Evolutionary conservation across 2,113 vertebrate genomes (phyloP), one percentile per base, ranked within the genome.

Genomic region (Nanorana parkeri): DNA sequence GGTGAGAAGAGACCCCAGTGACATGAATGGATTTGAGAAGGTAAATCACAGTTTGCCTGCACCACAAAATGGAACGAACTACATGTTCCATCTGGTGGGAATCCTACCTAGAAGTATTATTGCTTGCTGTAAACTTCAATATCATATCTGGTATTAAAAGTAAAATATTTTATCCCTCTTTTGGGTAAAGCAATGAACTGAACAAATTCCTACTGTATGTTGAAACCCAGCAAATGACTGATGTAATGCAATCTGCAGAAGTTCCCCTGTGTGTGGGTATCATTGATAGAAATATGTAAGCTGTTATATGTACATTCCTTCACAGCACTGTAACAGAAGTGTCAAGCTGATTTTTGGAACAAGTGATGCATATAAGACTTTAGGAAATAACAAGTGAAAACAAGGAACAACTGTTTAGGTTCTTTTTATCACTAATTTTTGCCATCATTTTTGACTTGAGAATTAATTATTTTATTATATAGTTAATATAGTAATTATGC

Each of bases 231-330:
- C 56, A 65, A 17, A 26, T 36, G 24, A 10, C 6, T 17, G 64
- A 32, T 52, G 63, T 78, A 32, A 66, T 56, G 63, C 56, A 29
- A 68, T 54, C 63, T 68, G 47, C 11, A 68, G 51, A 21, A 8
- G 52, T 68, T 68, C 76, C 47, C 61, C 64, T 68, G 77, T 67
- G 77, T 21, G 66, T 47, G 17, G 56, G 32, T 63, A 69, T 60
- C 47, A 56, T 69, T 80, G 26, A 51, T 63, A 61, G 65, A 56
- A n/a, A 67, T 67, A 68, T 60, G 58, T 51, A 51, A 68, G 55
- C 67, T 71, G 67, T 66, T 79, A 32, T 41, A 32, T 20, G 29
- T 23, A 28, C 68, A 80, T 80, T 80, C 78, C 78, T 71, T 26
- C 20, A 51, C 15, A 6, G 29, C 23, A 17, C 16, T 63, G 68